A percentile compares a stretch with the other conserved stretches of the same genome.
These are phyloP conservation scores for Pseudolaguvia tuberculata DNA, from an alignment of 2,113 vertebrate genomes.

Conservation along the genomic window DNA sequence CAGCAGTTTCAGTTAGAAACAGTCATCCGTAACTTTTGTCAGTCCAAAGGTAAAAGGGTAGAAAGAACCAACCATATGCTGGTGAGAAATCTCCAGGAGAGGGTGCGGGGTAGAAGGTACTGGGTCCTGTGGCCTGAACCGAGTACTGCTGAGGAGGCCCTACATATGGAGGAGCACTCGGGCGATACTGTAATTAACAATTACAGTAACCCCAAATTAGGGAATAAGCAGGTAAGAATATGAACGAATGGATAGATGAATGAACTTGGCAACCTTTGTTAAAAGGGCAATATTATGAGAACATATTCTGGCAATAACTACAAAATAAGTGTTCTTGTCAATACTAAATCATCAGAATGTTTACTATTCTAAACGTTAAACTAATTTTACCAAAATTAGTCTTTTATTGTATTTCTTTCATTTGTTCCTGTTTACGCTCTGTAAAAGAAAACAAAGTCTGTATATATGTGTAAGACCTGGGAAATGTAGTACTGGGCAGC, in stretches of 20 bases:
- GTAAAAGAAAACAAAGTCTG: no score
- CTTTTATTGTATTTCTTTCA: no score
- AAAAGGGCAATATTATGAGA: no score
- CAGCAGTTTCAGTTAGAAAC: background rate
- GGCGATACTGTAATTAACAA: slow-evolving; percentile 78
- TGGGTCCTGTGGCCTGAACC: slow-evolving; percentile 86
- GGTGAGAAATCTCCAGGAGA: slow-evolving; percentile 90
- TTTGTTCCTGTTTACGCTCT: background rate
- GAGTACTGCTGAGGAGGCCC: slow-evolving; percentile 94
- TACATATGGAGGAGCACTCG: slow-evolving; percentile 84
- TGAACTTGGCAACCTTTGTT: no score
- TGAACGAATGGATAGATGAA: no score
- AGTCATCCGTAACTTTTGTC: background rate
- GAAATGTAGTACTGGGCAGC: slow-evolving; percentile 94
- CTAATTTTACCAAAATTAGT: no score
- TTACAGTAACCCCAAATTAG: no score
- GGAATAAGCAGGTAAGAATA: no score
- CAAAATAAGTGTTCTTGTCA: no score
- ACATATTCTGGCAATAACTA: no score
- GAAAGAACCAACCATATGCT: slow-evolving; percentile 82
- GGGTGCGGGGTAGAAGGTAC: slow-evolving; percentile 89
- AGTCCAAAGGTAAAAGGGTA: background rate
- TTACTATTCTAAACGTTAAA: no score
- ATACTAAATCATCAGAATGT: no score
- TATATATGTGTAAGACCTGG: slow-evolving; percentile 66